A percentile compares a stretch with the other conserved stretches of the same genome.
Conservation (phyloP, 2,113 vertebrate species). For the Gambusia affinis region DNA sequence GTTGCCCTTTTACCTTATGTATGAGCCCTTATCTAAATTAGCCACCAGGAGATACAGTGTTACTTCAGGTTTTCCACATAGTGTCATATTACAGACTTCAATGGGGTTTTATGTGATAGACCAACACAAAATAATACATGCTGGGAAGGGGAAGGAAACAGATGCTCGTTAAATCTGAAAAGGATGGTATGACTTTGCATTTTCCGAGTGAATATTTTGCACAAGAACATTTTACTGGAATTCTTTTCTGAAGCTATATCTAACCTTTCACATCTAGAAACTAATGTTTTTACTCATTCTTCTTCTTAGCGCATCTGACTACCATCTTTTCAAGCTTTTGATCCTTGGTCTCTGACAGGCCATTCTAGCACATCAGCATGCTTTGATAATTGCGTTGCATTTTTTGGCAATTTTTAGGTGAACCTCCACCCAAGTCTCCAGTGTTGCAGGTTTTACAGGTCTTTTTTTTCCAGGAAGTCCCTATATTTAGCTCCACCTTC, state of each 20-base stretch:
- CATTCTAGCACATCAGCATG: neutral
- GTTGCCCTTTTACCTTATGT: slow-evolving; percentile 27
- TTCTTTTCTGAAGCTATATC: neutral
- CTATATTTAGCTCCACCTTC: too few species aligned
- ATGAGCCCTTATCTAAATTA: slow-evolving; percentile 24
- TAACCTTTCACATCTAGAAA: neutral
- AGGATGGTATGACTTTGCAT: neutral
- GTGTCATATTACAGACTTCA: neutral
- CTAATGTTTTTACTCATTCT: neutral
- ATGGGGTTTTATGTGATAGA: neutral
- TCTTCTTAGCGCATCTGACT: too few species aligned
- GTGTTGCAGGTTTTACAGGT: too few species aligned
- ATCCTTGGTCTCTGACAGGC: neutral
- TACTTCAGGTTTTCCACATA: neutral
- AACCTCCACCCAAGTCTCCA: too few species aligned
- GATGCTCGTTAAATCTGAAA: neutral
- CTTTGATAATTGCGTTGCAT: neutral
- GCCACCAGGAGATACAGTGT: neutral
- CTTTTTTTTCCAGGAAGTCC: too few species aligned
- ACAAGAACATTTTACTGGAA: neutral
- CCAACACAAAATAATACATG: neutral
- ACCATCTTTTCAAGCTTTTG: too few species aligned
- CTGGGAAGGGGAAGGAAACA: neutral
- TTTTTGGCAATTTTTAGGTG: too few species aligned
- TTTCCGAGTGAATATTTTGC: too few species aligned